Base-by-base conservation (phyloP, 2,797 vertebrate genomes). In the Cyprinella venusta region DNA sequence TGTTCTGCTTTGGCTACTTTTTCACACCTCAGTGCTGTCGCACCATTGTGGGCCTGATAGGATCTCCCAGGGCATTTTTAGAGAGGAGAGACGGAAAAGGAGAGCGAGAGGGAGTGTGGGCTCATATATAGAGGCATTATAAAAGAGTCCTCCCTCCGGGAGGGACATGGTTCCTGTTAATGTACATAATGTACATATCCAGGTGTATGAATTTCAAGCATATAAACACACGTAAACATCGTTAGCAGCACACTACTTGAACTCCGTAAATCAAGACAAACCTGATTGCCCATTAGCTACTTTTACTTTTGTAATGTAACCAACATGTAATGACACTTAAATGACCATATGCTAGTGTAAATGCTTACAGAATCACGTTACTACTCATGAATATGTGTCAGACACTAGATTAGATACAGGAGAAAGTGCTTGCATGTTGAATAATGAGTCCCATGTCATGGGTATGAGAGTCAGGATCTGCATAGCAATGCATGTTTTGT, bases 1-100 rank as follows among this genome's bases (percentile, higher is more conserved):
- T 91, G 87, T 90, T 88, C 86, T 87, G 85, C 87, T 83, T 88
- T 85, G 79, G 86, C 82, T 88, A 84, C 83, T 81, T 86, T 83
- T 84, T 72, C 83, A 85, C 86, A 83, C 81, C 86, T 78, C 76
- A 72, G 19, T 54, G 80, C 71, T 40, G 81, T 69, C 61, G 75
- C 64, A 85, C 79, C 75, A 83, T 84, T 85, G 78, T 74, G 69
- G 67, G 54, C 59, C 76, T 86, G 88, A 87, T 87, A 86, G 65
- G 79, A 87, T 87, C 84, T 82, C 71, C 13, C 54, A 63, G 61
- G 76, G 54, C 40, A 80, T 84, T 85, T 63, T 80, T 38, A 70
- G 80, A 84, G 74, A 48, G 79, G 42, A 85, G 80, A 84, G 83
- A 80, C 79, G 42, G 42, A 52, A 68, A 78, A 52, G 40, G 54